A percentile compares a stretch with the other conserved stretches of the same genome.
These are phyloP conservation scores for Pseudomugil gertrudae DNA, from an alignment of 2,797 vertebrate species.

Conservation along the genomic window DNA sequence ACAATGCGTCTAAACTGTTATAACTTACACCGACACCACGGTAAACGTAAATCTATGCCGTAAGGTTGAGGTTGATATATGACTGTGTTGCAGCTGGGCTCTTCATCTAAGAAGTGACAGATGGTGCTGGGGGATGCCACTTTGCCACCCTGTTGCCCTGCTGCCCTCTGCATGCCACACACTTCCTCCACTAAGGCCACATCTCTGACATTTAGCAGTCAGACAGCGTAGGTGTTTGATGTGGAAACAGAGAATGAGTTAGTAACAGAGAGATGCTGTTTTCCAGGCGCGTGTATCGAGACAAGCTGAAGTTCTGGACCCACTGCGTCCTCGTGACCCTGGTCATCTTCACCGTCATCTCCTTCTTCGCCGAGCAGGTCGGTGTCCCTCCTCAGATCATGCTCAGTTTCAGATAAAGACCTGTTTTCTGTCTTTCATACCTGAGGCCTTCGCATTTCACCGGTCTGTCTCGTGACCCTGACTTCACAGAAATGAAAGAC, in stretches of 20 bases:
- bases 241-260: neutral
- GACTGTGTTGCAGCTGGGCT: constrained; percentile 44
- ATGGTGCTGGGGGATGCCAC: constrained; percentile 67
- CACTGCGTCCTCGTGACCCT: constrained; percentile 94
- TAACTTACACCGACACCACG: too few relatives aligned
- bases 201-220: neutral
- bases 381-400: constrained; percentile 45
- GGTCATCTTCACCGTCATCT: constrained; percentile 94
- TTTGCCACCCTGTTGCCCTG: constrained; percentile 57
- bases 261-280: neutral
- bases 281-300: constrained; percentile 92
- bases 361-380: constrained; percentile 99
- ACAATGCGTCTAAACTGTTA: too few relatives aligned
- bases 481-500: neutral
- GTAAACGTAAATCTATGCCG: too few relatives aligned
- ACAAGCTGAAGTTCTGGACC: constrained; percentile 99
- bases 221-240: neutral
- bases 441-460: constrained; percentile 30
- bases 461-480: constrained; percentile 8
- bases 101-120: constrained; percentile 25
- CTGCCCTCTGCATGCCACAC: constrained; percentile 33
- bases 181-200: constrained; percentile 3
- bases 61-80: constrained; percentile 45
- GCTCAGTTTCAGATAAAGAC: constrained; percentile 25
- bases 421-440: constrained; percentile 38